Evolutionary conservation across 2,113 vertebrate species (phyloP).

Genomic region (Pedionomus torquatus): DNA sequence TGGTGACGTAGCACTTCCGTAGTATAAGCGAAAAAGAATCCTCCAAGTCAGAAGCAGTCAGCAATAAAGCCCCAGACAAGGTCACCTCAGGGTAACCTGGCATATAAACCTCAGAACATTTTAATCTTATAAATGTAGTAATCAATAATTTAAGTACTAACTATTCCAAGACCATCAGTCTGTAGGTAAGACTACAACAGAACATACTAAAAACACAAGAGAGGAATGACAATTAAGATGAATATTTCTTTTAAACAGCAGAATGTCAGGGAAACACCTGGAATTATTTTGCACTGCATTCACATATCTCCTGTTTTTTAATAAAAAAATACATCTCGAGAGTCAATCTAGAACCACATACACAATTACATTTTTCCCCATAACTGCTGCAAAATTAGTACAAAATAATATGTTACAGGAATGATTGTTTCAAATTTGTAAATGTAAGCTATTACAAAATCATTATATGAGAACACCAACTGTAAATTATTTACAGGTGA

Average conservation of each 20-base stretch:
- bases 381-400: conserved; percentile 59
- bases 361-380: neutral
- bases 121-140: neutral
- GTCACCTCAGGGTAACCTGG: neutral
- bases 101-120: neutral
- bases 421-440: conserved; percentile 65
- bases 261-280: conserved; percentile 21
- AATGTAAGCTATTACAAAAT: conserved; percentile 62
- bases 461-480: conserved; percentile 46
- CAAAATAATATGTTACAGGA: conserved; percentile 65
- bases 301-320: conserved; percentile 20
- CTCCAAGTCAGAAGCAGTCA: neutral
- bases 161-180: neutral
- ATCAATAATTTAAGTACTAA: conserved; percentile 2
- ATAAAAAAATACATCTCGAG: conserved; percentile 62
- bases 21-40: neutral
- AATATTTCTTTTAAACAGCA: conserved; percentile 4
- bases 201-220: neutral
- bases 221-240: conserved; percentile 39
- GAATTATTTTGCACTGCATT: conserved; percentile 13
- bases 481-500: conserved; percentile 68
- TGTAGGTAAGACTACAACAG: neutral
- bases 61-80: neutral
- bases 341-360: conserved; percentile 25
- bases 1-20: neutral